Conservation (phyloP, 2,888 invertebrate species). For the Conomelus anceps region DNA sequence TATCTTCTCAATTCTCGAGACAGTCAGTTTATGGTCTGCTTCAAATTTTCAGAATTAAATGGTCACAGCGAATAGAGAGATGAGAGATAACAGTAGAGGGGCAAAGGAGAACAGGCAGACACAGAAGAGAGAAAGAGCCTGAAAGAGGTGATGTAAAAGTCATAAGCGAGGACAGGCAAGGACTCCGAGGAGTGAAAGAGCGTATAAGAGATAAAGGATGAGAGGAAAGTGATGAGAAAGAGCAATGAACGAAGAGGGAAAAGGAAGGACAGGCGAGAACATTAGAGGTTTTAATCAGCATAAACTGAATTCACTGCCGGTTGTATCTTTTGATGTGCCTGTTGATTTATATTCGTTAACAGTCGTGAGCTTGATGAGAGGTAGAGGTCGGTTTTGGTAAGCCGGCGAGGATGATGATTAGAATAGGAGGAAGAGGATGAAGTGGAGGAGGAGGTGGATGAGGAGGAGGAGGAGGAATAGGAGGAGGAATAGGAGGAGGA, state of each 20-base stretch:
- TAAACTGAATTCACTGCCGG: background rate
- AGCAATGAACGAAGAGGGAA: background rate
- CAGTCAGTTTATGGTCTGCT: background rate
- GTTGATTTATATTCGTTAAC: background rate
- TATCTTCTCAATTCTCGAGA: too few relatives aligned
- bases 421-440: background rate
- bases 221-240: background rate
- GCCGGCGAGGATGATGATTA: background rate
- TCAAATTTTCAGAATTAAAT: background rate
- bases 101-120: too few relatives aligned
- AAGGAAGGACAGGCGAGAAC: background rate
- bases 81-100: too few relatives aligned
- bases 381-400: background rate
- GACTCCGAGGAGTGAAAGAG: too few relatives aligned
- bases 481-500: too few relatives aligned
- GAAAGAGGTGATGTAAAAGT: too few relatives aligned
- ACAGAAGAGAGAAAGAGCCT: too few relatives aligned
- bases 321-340: background rate
- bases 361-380: background rate
- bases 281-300: background rate
- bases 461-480: too few relatives aligned
- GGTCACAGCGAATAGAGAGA: background rate
- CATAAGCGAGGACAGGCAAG: too few relatives aligned
- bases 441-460: too few relatives aligned
- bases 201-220: too few relatives aligned